These are phyloP conservation scores for Phania funesta DNA, from an alignment of 2,888 invertebrate species.

Conservation along the genomic window DNA sequence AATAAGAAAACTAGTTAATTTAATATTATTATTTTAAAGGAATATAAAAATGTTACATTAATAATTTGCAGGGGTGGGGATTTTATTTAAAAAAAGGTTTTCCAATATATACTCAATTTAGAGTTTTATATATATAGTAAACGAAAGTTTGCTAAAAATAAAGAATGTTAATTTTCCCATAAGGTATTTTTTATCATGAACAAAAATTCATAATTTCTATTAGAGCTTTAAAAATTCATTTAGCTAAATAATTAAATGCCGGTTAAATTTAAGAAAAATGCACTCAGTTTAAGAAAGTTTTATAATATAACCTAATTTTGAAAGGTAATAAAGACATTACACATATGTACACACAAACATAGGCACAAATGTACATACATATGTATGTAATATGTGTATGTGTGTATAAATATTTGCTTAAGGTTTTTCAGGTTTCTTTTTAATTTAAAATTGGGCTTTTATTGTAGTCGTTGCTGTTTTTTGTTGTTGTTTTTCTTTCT, in stretches of 20 bases:
- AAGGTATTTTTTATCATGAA: too few species aligned
- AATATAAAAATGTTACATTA: too few species aligned
- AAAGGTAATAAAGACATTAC: conserved; percentile 33
- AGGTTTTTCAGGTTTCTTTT: conserved; percentile 12
- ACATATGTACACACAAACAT: neutral
- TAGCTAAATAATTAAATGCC: neutral
- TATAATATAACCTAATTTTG: conserved; percentile 36
- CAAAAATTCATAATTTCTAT: too few species aligned
- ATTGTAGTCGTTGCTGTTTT: neutral
- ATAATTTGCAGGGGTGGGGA: too few species aligned
- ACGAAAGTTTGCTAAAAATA: too few species aligned
- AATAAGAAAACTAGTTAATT: neutral
- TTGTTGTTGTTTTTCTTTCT: conserved; percentile 1
- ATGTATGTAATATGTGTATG: neutral
- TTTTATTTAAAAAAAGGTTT: too few species aligned
- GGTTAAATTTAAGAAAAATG: neutral
- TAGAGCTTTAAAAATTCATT: too few species aligned
- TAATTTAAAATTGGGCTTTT: conserved; percentile 4
- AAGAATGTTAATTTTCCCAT: too few species aligned
- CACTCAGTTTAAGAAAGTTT: neutral
- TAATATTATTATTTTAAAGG: neutral
- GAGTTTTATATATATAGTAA: too few species aligned
- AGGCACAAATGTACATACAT: neutral
- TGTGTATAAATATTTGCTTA: neutral
- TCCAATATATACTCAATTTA: too few species aligned